Percentiles rank a stretch among this genome's conserved stretches.
Conservation (phyloP, 2,113 vertebrate genomes). For the Oreochromis aureus region DNA sequence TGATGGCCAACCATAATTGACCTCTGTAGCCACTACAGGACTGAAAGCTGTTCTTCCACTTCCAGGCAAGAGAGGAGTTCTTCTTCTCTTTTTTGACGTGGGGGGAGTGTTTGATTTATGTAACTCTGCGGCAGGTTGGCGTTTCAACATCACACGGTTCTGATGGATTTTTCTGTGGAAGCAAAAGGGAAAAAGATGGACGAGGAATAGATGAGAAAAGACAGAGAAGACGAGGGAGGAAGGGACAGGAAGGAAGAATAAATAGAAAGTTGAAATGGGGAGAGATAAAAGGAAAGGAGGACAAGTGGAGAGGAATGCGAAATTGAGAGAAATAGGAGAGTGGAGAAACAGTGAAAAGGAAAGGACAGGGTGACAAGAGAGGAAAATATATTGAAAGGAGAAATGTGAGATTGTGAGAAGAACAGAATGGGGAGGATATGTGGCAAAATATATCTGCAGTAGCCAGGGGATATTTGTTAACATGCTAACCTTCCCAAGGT, state of each 20-base stretch:
- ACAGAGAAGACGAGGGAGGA: not conserved
- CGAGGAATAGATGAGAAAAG: not conserved
- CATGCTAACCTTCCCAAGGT: not conserved
- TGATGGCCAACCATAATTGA: slow-evolving; percentile 68
- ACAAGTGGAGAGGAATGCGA: not conserved
- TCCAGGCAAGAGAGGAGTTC: not conserved
- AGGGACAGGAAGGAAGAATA: not conserved
- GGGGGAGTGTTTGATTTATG: slow-evolving; percentile 44
- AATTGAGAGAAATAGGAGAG: not conserved
- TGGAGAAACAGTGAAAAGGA: not conserved
- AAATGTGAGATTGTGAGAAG: not conserved
- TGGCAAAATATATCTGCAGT: not conserved
- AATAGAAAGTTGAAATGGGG: not conserved
- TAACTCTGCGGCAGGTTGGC: slow-evolving; percentile 18
- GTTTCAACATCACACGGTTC: not conserved
- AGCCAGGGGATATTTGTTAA: not conserved
- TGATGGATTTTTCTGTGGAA: slow-evolving; percentile 5
- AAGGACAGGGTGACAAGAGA: not conserved
- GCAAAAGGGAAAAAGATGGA: not conserved
- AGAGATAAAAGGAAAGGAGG: not conserved
- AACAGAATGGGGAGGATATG: not conserved
- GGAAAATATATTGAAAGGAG: not conserved
- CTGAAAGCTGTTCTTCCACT: slow-evolving; percentile 44
- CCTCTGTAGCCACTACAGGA: slow-evolving; percentile 50
- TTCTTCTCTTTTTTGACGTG: not conserved